Evolutionary conservation across 1,140 invertebrate genomes (phyloP), one percentile per base, ranked within the genome.

Genomic region (Cotesia glomerata): DNA sequence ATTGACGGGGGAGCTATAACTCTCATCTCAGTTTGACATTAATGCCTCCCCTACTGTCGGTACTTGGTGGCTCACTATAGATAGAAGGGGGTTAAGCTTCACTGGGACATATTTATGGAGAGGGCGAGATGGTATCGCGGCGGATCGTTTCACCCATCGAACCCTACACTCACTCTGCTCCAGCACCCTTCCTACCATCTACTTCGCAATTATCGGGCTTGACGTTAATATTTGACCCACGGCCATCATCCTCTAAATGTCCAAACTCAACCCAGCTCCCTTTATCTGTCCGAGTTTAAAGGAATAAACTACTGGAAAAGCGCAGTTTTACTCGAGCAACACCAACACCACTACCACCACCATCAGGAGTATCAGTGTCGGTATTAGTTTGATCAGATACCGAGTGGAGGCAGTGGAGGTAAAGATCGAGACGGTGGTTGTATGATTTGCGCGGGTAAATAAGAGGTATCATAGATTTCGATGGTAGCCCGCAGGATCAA

Each of bases 1-100:
- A 87, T 85, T 87, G 86, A 87, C 85, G 86, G 85, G 85, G 86
- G 85, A 87, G 84, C 86, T 84, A 87, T 86, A 87, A 87, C 82
- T 87, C 78, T 79, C 84, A 83, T 87, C 83, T 86, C 79, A 78
- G 79, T 86, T 86, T 86, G 85, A 87, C 85, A 81, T 86, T 87
- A 87, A 87, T 86, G 85, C 83, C 79, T 81, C 82, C 84, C 83
- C 82, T 82, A 81, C 26, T 26, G 26, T 26, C 26, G 26, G 26
- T 26, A 26, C 83, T 82, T 83, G 78, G 79, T 78, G 74, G 75
- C 73, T 76, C 80, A 45, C 39, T 11, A 78, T 72, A 82, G 81
- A 82, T 82, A 83, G 81, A 80, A 81, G 86, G 82, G 84, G 84
- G 84, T 85, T 86, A 86, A 86, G 84, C 85, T 82, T 77, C 75